Percentiles rank a stretch among this genome's conserved stretches.
phyloP scores from a whole-genome alignment of 2,888 invertebrate species.

The Patella ulyssiponensis region DNA sequence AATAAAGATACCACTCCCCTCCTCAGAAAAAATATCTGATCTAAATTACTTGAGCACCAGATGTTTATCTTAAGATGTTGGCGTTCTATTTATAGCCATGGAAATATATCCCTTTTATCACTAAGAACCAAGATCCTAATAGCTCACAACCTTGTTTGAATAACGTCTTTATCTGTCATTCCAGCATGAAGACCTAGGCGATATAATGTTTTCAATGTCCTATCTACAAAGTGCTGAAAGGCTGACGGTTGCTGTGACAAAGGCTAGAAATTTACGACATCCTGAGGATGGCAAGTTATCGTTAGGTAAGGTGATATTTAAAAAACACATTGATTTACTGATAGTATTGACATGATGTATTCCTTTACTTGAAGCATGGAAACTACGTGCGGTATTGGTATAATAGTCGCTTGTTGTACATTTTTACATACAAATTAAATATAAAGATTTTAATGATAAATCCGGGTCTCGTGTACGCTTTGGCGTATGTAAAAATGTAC shows the following conservation, averaged over 20 bases:
- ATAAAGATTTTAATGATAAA: too few relatives aligned
- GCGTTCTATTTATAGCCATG: too few relatives aligned
- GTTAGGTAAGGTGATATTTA: slow-evolving; percentile 43
- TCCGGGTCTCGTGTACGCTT: too few relatives aligned
- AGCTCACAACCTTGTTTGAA: too few relatives aligned
- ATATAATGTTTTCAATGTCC: slow-evolving; percentile 86
- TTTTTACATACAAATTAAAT: background rate
- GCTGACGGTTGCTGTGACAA: slow-evolving; percentile 85
- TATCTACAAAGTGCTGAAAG: slow-evolving; percentile 91
- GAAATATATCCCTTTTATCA: too few relatives aligned
- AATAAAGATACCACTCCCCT: too few relatives aligned
- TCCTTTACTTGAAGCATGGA: background rate
- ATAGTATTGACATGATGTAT: background rate
- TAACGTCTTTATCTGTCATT: slow-evolving; percentile 1
- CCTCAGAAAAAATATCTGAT: too few relatives aligned
- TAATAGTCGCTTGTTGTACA: background rate
- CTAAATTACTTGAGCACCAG: too few relatives aligned
- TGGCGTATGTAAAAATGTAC: too few relatives aligned
- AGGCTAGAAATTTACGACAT: slow-evolving; percentile 82
- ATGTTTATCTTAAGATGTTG: too few relatives aligned
- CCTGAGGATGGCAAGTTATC: slow-evolving; percentile 56
- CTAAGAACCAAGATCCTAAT: too few relatives aligned
- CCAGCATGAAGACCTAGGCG: slow-evolving; percentile 70
- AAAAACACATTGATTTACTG: background rate
- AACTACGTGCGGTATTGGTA: background rate